Conservation (phyloP, 2,797 vertebrate genomes). For the Acropternis orthonyx region DNA sequence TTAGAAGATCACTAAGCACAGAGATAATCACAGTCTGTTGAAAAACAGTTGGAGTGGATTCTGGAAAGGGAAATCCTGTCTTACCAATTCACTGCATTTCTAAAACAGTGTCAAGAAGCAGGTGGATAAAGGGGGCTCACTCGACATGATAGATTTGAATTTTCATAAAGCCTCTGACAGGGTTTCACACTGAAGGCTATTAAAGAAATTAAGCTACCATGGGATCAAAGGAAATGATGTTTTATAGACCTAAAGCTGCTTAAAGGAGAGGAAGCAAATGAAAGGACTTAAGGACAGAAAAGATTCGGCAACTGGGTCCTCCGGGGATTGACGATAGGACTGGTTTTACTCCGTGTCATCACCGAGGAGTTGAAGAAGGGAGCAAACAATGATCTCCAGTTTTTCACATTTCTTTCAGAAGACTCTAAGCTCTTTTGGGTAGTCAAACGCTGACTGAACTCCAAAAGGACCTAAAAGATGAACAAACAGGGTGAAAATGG, state of each 20-base stretch:
- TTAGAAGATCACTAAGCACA: not conserved
- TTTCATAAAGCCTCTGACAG: slow-evolving; percentile 31
- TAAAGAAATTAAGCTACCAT: slow-evolving; percentile 42
- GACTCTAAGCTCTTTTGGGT: not conserved
- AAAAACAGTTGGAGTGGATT: not conserved
- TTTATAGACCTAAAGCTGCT: slow-evolving; percentile 31
- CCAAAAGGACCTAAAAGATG: not conserved
- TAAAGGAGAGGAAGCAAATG: slow-evolving; percentile 37
- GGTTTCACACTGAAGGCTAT: not conserved
- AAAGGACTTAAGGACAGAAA: slow-evolving; percentile 13
- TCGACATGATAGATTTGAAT: slow-evolving; percentile 15
- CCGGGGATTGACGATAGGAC: fast-evolving
- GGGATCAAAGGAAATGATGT: slow-evolving; percentile 28
- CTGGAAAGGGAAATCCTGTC: slow-evolving; percentile 11
- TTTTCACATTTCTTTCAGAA: slow-evolving; percentile 6
- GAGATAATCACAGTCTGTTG: not conserved
- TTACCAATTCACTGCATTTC: not conserved
- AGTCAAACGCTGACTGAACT: not conserved
- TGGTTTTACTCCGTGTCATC: not conserved
- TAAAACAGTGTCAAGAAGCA: slow-evolving; percentile 16
- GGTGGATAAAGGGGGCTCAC: slow-evolving; percentile 11
- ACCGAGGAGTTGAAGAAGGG: not conserved
- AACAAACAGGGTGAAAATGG: not conserved
- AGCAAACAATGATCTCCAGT: not conserved
- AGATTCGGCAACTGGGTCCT: not conserved